Base-by-base conservation (phyloP, 2,797 vertebrate species). In the Diplodus sargus region DNA sequence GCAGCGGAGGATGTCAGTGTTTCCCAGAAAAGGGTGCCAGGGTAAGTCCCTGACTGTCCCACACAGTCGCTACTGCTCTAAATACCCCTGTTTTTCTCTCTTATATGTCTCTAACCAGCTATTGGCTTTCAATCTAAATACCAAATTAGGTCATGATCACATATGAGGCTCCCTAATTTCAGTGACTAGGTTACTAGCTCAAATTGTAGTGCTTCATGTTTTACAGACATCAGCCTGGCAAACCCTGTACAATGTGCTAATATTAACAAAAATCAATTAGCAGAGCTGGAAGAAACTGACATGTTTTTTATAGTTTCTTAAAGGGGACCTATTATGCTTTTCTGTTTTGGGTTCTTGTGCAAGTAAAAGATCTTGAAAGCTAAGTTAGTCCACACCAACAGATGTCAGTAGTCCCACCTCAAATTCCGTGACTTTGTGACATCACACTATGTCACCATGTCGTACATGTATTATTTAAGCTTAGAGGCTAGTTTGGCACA, bases 21-120 rank as follows among this genome's bases (percentile, higher is more conserved):
- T 97, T 95, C 88, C 98, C 98, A 11, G 98, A 99, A 93, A 99
- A 99, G 93, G 98, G 98, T 84, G 95, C 93, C 25, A 96, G 98
- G 78, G 98, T 99, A 93, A 97, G 98, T 94, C 77, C 65, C 5
- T 18, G 16, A 74, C 39, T 65, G 20, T 92, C 67, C 67, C 6
- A 23, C 7, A 74, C 39, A 64, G 22, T 56, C n/a, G 59, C 76
- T 49, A 63, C 76, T 74, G 17, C 54, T 74, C 30, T 69, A 59
- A 79, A 81, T 62, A 54, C 15, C 9, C 2, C 9, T 6, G 54
- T 56, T 2, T 70, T 16, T 78, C 34, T 78, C 12, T 75, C 16
- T 56, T 51, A 53, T 39, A 9, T 34, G 56, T 47, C 14, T 34
- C 59, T 58, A 14, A 70, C 4, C 18, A 12, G 10, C 23, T 69